phyloP scores from a whole-genome alignment of 1,140 invertebrate genomes.

The Chymomyza costata region DNA sequence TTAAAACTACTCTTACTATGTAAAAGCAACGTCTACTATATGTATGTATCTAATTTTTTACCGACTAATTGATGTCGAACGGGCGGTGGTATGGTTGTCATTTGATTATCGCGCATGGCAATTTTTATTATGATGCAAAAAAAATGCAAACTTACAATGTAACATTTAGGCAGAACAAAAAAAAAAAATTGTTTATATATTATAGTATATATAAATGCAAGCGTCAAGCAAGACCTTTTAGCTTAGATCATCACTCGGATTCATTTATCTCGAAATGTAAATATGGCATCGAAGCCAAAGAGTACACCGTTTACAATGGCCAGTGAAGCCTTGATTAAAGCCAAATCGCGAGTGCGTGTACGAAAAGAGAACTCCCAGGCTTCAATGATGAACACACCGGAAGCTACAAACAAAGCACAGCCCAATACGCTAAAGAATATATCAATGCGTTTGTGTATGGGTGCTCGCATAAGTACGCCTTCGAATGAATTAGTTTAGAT shows the following conservation, averaged over 20 bases:
- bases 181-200: slow-evolving; percentile 2
- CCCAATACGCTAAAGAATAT: slow-evolving; percentile 85
- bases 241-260: not conserved
- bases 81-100: slow-evolving; percentile 3
- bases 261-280: slow-evolving; percentile 81
- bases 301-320: slow-evolving; percentile 83
- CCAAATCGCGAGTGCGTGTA: slow-evolving; percentile 77
- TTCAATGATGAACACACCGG: slow-evolving; percentile 82
- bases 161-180: slow-evolving; percentile 24
- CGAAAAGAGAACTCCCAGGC: slow-evolving; percentile 74
- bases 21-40: slow-evolving; percentile 25
- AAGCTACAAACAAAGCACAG: slow-evolving; percentile 81
- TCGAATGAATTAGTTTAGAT: slow-evolving; percentile 22
- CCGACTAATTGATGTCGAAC: slow-evolving; percentile 31
- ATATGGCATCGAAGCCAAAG: slow-evolving; percentile 83
- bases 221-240: not conserved
- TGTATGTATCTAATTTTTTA: slow-evolving; percentile 1
- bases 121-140: slow-evolving; percentile 35
- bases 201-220: slow-evolving; percentile 36
- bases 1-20: slow-evolving; percentile 46
- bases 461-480: slow-evolving; percentile 80
- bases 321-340: slow-evolving; percentile 83
- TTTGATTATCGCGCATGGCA: slow-evolving; percentile 14
- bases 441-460: slow-evolving; percentile 82
- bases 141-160: slow-evolving; percentile 11